Evolutionary conservation across 2,888 invertebrate genomes (phyloP), one percentile per base, ranked within the genome.

Genomic region (Lepidocyrtinus sp.): DNA sequence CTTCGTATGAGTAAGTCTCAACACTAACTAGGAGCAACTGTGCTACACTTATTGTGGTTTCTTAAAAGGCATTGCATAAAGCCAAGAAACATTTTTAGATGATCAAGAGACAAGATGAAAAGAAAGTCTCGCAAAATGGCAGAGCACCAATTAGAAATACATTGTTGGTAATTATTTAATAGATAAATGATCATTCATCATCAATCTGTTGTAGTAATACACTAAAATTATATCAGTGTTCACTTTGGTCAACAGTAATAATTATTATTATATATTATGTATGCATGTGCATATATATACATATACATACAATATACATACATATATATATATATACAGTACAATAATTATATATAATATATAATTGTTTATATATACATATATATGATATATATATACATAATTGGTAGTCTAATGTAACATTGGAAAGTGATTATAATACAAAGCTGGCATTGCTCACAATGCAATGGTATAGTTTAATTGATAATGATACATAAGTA

Each of bases 101-200:
- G n/a, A n/a, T n/a, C n/a, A n/a, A n/a, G n/a, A n/a, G n/a, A n/a
- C n/a, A n/a, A n/a, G n/a, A n/a, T n/a, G n/a, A n/a, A n/a, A n/a
- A n/a, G n/a, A n/a, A n/a, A n/a, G n/a, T n/a, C n/a, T n/a, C n/a
- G 9, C 21, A 61, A 61, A 21, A 21, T 61, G 61, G 1, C 2
- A 3, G 1, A 22, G 61, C 61, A 63, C 24, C 12, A 24, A 17
- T 2, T 17, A 36, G 15, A 65, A 65, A 71, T 78, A 78, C 78
- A 78, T 78, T 78, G 72, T 78, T 78, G 68, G 78, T 78, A 78
- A 78, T 78, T 73, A 78, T 78, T 78, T 78, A 78, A 78, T 78
- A 78, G 78, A 78, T 78, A 78, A 78, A 78, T 78, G 78, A 78
- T 78, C 73, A 78, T 78, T 63, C 69, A 75, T 78, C 77, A 73